Conservation (phyloP, 2,888 invertebrate species). For the Crocallis elinguaria region DNA sequence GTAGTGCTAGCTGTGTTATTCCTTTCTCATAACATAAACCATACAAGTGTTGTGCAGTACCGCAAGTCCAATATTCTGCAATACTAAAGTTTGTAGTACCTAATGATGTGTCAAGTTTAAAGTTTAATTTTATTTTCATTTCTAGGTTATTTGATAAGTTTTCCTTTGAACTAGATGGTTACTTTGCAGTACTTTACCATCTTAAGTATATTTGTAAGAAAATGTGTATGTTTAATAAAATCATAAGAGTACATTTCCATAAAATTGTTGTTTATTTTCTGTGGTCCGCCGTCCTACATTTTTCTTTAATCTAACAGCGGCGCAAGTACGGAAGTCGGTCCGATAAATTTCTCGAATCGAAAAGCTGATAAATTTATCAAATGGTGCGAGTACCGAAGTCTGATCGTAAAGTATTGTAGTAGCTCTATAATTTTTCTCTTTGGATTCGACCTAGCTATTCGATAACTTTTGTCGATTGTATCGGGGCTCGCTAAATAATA, state of each 20-base stretch:
- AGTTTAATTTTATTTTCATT: conserved; percentile 14
- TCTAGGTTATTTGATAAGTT: conserved; percentile 16
- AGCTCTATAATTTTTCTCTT: no score
- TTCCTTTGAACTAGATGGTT: conserved; percentile 22
- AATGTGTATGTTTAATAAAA: conserved; percentile 56
- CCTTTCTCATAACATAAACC: background rate
- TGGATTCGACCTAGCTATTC: no score
- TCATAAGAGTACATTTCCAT: conserved; percentile 54
- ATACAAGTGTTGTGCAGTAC: conserved; percentile 1
- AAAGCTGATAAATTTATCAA: no score
- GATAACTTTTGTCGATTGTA: no score
- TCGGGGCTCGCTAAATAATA: no score
- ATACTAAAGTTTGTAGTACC: conserved; percentile 15
- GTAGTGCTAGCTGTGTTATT: background rate
- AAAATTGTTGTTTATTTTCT: conserved; percentile 40
- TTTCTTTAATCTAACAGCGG: no score
- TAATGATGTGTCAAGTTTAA: conserved; percentile 6
- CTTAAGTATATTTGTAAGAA: conserved; percentile 55
- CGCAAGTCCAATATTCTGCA: conserved; percentile 8
- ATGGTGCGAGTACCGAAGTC: no score
- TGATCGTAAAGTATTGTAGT: no score
- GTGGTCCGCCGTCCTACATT: background rate
- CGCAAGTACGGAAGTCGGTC: no score
- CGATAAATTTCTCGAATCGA: no score
- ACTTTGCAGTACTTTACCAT: conserved; percentile 46